A percentile compares a stretch with the other conserved stretches of the same genome.
These are phyloP conservation scores for Melikaiella ostensackeni DNA, from an alignment of 2,888 invertebrate species.

Conservation along the genomic window DNA sequence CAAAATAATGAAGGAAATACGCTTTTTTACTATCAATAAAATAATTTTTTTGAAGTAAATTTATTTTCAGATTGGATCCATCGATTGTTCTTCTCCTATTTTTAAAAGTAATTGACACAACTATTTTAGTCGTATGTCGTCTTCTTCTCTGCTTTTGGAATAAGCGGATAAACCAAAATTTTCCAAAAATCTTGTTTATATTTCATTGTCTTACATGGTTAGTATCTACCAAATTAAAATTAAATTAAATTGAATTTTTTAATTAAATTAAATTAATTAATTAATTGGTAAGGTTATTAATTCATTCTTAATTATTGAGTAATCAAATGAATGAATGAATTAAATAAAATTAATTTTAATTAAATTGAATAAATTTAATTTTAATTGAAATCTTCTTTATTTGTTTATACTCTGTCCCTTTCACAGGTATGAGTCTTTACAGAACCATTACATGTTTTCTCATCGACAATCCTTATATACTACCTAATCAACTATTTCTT, in stretches of 20 bases:
- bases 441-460: no score
- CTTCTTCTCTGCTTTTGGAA: constrained; percentile 59
- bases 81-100: constrained; percentile 43
- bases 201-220: constrained; percentile 65
- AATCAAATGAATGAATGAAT: no score
- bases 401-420: no score
- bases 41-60: constrained; percentile 50
- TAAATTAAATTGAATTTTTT: neutral
- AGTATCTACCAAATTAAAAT: constrained; percentile 48
- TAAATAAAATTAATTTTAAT: no score
- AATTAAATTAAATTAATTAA: no score
- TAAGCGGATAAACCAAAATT: constrained; percentile 53
- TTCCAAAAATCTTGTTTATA: constrained; percentile 60
- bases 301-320: no score
- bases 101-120: constrained; percentile 47
- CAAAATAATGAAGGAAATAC: neutral
- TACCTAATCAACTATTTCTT: no score
- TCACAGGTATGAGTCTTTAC: no score
- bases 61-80: constrained; percentile 43
- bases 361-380: no score
- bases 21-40: constrained; percentile 50
- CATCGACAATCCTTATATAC: no score
- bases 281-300: no score
- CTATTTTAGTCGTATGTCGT: constrained; percentile 52
- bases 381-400: no score